These are phyloP conservation scores for Halcyon badia DNA, from an alignment of 2,797 vertebrate species.

Conservation along the genomic window DNA sequence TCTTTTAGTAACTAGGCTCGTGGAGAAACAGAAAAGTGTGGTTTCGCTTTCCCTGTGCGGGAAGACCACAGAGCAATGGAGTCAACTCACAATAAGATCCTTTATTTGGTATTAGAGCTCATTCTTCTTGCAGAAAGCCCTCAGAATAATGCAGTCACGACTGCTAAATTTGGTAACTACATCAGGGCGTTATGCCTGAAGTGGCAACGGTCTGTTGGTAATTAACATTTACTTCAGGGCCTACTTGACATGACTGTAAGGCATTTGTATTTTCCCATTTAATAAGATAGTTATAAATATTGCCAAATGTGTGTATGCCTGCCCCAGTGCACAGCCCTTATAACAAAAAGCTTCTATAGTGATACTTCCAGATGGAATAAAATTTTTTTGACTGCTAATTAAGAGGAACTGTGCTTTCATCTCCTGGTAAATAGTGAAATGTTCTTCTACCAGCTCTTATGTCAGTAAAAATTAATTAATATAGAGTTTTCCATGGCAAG, in stretches of 20 bases:
- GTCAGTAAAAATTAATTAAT: slow-evolving; percentile 9
- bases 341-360: slow-evolving; percentile 34
- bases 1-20: neutral
- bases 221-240: slow-evolving; percentile 41
- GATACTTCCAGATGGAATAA: slow-evolving; percentile 2
- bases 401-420: slow-evolving; percentile 31
- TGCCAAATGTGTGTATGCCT: neutral
- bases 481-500: neutral
- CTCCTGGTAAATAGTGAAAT: slow-evolving; percentile 27
- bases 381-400: slow-evolving; percentile 37
- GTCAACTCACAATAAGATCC: slow-evolving; percentile 12
- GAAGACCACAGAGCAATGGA: neutral
- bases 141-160: slow-evolving; percentile 2
- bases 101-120: slow-evolving; percentile 32
- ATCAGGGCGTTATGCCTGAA: neutral
- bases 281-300: neutral
- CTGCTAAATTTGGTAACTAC: slow-evolving; percentile 14
- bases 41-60: neutral
- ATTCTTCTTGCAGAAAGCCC: slow-evolving; percentile 17
- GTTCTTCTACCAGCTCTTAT: slow-evolving; percentile 9
- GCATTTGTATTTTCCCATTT: slow-evolving; percentile 10
- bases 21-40: neutral
- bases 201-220: slow-evolving; percentile 18
- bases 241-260: neutral
- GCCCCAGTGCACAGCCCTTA: neutral